Conservation (phyloP, 2,888 invertebrate species). For the Drosophila dives region DNA sequence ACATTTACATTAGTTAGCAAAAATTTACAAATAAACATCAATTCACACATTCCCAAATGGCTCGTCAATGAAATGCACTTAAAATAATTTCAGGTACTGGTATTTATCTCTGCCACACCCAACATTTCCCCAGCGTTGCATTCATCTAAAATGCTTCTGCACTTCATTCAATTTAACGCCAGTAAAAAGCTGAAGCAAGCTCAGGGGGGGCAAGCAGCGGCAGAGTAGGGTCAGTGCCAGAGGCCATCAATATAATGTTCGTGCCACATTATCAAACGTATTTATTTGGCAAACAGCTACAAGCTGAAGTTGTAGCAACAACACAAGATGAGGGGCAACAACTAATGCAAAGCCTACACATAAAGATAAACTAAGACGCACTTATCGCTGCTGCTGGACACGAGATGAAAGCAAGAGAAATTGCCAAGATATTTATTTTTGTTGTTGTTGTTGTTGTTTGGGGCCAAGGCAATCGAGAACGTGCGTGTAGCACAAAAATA, state of each 20-base stretch:
- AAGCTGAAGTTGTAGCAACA: constrained; percentile 8
- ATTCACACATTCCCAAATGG: constrained; percentile 2
- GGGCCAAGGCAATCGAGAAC: constrained; percentile 44
- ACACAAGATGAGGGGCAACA: constrained; percentile 1
- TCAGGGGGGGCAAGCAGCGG: not conserved
- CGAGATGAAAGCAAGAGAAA: constrained; percentile 65
- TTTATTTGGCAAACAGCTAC: constrained; percentile 67
- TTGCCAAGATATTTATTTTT: constrained; percentile 38
- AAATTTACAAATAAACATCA: not conserved
- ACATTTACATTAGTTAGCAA: not conserved
- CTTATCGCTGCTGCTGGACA: constrained; percentile 55
- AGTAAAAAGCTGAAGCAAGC: constrained; percentile 1
- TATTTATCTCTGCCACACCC: constrained; percentile 2
- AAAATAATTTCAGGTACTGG: constrained; percentile 8
- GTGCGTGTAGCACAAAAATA: constrained; percentile 25
- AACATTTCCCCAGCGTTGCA: not conserved
- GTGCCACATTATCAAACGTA: constrained; percentile 69
- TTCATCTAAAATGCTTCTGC: constrained; percentile 30
- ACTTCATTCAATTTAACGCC: constrained; percentile 57
- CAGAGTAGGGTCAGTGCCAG: constrained; percentile 10
- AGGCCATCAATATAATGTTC: constrained; percentile 59
- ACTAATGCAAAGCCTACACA: constrained; percentile 45
- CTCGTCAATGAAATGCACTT: constrained; percentile 1
- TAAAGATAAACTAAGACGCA: constrained; percentile 71
- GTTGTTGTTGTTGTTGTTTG: not conserved